Percentiles rank a stretch among this genome's conserved stretches.
These are phyloP conservation scores for Helarctos malayanus DNA, from an alignment of 2,797 vertebrate species.

Conservation along the genomic window DNA sequence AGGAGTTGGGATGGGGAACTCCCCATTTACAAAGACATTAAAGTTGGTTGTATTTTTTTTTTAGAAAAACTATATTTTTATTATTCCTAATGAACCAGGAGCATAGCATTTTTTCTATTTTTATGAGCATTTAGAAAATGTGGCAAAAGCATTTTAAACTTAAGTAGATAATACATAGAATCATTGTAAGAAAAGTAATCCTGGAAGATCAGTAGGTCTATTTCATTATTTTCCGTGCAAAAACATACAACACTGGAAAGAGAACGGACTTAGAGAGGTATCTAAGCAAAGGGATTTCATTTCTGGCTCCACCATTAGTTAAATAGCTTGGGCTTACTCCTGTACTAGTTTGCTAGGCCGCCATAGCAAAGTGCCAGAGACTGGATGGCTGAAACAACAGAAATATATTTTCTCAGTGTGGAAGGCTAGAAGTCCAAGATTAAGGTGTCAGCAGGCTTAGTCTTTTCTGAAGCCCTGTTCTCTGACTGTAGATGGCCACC, in stretches of 20 bases:
- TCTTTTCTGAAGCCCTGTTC: neutral
- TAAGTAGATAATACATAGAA: neutral
- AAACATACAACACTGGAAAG: neutral
- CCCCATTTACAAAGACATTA: neutral
- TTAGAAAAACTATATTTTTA: neutral
- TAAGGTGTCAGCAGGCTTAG: neutral
- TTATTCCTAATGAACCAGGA: neutral
- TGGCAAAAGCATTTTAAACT: conserved; percentile 11
- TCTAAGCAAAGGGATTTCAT: neutral
- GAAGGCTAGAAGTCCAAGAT: neutral
- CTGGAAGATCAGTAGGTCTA: neutral
- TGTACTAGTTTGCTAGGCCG: neutral
- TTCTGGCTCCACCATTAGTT: neutral
- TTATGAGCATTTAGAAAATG: neutral
- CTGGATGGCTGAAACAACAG: neutral
- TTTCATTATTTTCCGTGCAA: neutral
- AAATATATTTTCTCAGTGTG: neutral
- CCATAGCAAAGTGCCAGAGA: neutral
- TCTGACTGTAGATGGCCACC: neutral
- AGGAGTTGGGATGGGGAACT: neutral
- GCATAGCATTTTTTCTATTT: neutral
- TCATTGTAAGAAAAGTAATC: neutral
- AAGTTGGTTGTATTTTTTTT: neutral
- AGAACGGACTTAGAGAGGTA: neutral
- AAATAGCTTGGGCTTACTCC: neutral